phyloP scores from a whole-genome alignment of 2,888 invertebrate genomes.

The Clepsis dumicolana region DNA sequence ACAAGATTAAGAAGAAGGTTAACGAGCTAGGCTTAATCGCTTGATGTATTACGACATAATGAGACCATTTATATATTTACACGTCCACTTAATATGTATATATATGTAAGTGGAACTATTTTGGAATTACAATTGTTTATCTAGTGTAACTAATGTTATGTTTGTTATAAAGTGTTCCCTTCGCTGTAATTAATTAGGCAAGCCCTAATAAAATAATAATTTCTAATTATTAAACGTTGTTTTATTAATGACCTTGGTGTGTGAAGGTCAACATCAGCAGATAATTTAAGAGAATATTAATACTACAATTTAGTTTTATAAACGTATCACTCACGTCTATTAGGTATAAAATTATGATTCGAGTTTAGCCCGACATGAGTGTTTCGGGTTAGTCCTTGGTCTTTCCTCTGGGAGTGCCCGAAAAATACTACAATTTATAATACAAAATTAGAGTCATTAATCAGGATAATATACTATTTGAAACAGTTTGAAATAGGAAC shows the following conservation, averaged over 20 bases:
- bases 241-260: conserved; percentile 4
- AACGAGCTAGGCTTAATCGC: background rate
- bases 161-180: conserved; percentile 19
- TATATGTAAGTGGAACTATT: conserved; percentile 22
- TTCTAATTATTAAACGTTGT: conserved; percentile 1
- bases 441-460: too few species aligned
- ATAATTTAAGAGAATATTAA: background rate
- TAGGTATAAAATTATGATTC: too few species aligned
- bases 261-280: background rate
- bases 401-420: too few species aligned
- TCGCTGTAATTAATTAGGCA: conserved; percentile 16
- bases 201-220: conserved; percentile 22
- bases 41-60: conserved; percentile 3
- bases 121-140: conserved; percentile 33
- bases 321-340: too few species aligned
- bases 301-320: too few species aligned
- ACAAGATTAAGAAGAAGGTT: background rate
- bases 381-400: too few species aligned
- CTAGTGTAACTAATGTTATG: conserved; percentile 35
- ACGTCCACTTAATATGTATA: conserved; percentile 18
- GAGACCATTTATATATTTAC: conserved; percentile 3
- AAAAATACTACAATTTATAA: too few species aligned
- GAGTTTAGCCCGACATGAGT: too few species aligned
- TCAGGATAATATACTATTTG: too few species aligned
- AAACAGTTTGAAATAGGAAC: too few species aligned